Evolutionary conservation across 2,888 invertebrate genomes (phyloP), one percentile per base, ranked within the genome.

Genomic region (Auanema sp.): DNA sequence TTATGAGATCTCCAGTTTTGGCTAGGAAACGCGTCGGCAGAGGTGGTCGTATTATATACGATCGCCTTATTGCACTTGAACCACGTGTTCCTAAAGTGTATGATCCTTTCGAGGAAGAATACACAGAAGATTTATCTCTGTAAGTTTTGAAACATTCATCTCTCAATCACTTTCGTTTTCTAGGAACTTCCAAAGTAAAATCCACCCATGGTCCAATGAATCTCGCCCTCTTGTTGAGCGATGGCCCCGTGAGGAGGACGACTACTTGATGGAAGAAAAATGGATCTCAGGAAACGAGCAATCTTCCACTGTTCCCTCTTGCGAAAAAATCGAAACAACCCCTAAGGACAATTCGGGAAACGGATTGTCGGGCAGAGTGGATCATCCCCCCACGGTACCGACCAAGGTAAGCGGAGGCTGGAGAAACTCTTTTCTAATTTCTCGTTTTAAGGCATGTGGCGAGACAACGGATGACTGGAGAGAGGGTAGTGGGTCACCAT

Each of bases 341-440:
- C 18, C 54, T 40, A 21, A 54, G 40, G 63, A 63, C 8, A 60
- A 58, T 58, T 73, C 73, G 73, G 73, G 73, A 74, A 74, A 74
- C 73, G 73, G 66, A 63, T 60, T 57, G 64, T 65, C 71, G 73
- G 73, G 69, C 73, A 74, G 73, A 71, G 73, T 68, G 71, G 71
- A 71, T 56, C 69, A 67, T 60, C 68, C 69, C 44, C 66, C 70
- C 49, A 16, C 54, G n/a, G 63, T 66, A 42, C 69, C 68, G 58
- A 68, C 64, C 42, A 72, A 69, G 69, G 72, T 72, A 64, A 42
- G 5, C 16, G 24, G n/a, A 43, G 49, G 49, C 14, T 54, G 49
- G 41, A 21, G 21, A 57, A 25, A 10, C 24, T 47, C 10, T 10
- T 43, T 53, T 18, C 33, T 23, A 47, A 47, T 51, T 47, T 51